phyloP scores from a whole-genome alignment of 2,888 invertebrate genomes.

The Cheilosia grossa region DNA sequence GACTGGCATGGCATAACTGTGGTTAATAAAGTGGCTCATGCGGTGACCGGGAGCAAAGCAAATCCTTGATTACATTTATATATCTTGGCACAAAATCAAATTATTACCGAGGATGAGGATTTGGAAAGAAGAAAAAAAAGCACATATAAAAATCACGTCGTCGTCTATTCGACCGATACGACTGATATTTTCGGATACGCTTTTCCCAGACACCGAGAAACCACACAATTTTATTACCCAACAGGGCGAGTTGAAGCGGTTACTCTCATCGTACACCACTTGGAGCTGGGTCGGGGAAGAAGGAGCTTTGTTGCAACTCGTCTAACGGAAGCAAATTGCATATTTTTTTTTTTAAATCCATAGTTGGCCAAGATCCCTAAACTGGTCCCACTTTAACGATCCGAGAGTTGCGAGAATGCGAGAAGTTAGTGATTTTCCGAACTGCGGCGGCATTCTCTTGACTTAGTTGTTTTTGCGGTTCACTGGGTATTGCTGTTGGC shows the following conservation, averaged over 20 bases:
- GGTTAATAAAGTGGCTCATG: constrained; percentile 33
- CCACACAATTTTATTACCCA: constrained; percentile 4
- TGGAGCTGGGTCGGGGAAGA: not conserved
- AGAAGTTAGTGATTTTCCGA: not conserved
- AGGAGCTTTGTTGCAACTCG: constrained; percentile 5
- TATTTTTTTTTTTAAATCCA: not conserved
- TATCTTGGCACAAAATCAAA: constrained; percentile 51
- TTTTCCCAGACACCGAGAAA: not conserved
- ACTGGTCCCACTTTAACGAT: not conserved
- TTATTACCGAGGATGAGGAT: constrained; percentile 18
- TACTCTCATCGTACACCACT: not conserved
- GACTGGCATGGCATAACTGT: constrained; percentile 2
- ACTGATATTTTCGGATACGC: not conserved
- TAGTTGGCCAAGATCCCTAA: constrained; percentile 8
- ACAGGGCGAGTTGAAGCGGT: not conserved
- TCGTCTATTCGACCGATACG: constrained; percentile 6
- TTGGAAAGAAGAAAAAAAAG: constrained; percentile 2
- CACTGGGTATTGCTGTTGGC: constrained; percentile 11
- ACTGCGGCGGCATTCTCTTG: not conserved
- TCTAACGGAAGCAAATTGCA: constrained; percentile 13
- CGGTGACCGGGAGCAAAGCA: not conserved
- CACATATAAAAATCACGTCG: constrained; percentile 8
- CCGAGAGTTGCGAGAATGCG: not conserved
- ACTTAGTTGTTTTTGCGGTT: constrained; percentile 7
- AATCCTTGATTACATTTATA: constrained; percentile 50